Evolutionary conservation across 2,888 invertebrate species (phyloP).

Genomic region (Drosophila quinaria): DNA sequence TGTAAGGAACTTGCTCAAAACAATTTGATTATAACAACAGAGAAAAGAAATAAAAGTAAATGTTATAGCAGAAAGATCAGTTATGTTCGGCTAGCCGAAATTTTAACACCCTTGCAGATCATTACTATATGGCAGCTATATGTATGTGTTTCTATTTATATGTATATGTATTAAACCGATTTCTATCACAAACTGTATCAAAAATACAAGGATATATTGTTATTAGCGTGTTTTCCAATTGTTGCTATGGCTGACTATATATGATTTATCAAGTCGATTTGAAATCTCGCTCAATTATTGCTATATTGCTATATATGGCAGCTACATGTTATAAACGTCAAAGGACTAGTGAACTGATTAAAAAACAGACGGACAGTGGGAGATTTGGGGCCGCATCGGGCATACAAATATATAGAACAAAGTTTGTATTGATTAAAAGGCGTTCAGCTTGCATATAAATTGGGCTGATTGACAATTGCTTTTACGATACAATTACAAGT

Average conservation of each 20-base stretch:
- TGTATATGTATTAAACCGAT: conserved; percentile 10
- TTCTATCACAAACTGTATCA: conserved; percentile 27
- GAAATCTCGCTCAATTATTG: conserved; percentile 13
- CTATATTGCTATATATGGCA: conserved; percentile 16
- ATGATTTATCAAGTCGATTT: background rate
- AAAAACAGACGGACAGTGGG: conserved; percentile 7
- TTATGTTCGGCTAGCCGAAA: conserved; percentile 16
- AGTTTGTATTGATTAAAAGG: conserved; percentile 8
- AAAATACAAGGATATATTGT: conserved; percentile 13
- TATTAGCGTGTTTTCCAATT: conserved; percentile 6
- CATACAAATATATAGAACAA: background rate
- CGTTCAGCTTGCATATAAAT: conserved; percentile 2
- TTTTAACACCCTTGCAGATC: conserved; percentile 8
- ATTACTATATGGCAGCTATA: conserved; percentile 23
- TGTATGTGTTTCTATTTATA: conserved; percentile 2
- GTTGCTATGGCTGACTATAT: conserved; percentile 13
- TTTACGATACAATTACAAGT: conserved; percentile 14
- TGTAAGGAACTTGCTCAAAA: conserved; percentile 49
- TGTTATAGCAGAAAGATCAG: conserved; percentile 3
- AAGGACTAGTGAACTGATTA: background rate
- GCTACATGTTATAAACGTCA: conserved; percentile 6
- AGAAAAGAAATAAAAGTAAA: conserved; percentile 6
- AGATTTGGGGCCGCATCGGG: background rate
- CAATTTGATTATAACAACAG: conserved; percentile 34
- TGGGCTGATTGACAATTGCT: conserved; percentile 15